These are phyloP conservation scores for Ailurus styani DNA, from an alignment of 2,113 vertebrate genomes.

Conservation along the genomic window DNA sequence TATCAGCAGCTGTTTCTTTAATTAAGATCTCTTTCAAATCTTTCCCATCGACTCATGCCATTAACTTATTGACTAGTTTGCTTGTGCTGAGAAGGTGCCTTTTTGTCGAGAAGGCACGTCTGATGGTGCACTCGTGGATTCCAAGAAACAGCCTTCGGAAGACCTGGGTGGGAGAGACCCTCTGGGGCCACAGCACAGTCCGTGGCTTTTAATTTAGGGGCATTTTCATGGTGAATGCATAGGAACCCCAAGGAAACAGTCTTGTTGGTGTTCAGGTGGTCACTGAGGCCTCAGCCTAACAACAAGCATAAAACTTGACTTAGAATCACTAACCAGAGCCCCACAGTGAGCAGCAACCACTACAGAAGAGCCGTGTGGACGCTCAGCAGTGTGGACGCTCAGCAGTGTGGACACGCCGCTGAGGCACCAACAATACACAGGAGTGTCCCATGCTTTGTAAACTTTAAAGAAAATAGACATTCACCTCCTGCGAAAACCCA, in stretches of 20 bases:
- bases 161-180: accelerated
- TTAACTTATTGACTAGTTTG: conserved; percentile 89
- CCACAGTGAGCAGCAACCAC: accelerated
- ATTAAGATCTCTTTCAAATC: conserved; percentile 94
- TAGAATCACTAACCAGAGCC: background rate
- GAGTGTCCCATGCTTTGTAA: accelerated
- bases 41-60: conserved; percentile 90
- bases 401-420: background rate
- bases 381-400: accelerated
- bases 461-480: background rate
- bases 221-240: background rate
- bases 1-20: conserved; percentile 97
- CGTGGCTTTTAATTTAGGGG: background rate
- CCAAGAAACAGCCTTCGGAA: background rate
- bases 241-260: background rate
- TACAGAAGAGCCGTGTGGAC: too few species aligned
- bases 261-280: background rate
- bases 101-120: conserved; percentile 73
- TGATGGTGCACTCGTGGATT: background rate
- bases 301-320: background rate
- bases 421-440: background rate
- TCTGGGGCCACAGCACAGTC: accelerated
- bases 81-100: conserved; percentile 86
- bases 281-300: background rate
- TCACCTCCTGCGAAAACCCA: background rate